Conservation (phyloP, 2,113 vertebrate species). For the Aramus guarauna region DNA sequence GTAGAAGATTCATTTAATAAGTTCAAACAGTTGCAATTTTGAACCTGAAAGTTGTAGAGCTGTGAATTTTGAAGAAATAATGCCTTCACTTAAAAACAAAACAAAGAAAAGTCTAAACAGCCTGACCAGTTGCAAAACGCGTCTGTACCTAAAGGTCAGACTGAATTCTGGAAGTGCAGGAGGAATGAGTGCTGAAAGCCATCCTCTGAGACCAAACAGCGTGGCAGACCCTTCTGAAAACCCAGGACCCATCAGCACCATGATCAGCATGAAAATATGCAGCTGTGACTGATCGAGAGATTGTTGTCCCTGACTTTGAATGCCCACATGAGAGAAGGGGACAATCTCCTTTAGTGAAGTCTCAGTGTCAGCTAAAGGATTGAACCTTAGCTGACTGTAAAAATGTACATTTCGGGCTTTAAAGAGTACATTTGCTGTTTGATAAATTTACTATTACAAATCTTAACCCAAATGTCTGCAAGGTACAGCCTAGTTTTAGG, state of each 20-base stretch:
- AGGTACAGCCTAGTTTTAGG: not conserved
- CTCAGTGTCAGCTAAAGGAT: not conserved
- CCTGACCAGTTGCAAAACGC: not conserved
- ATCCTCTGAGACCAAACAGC: not conserved
- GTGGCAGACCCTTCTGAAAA: not conserved
- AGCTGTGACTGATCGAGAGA: not conserved
- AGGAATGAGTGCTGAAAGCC: not conserved
- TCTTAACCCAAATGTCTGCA: not conserved
- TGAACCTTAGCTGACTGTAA: not conserved
- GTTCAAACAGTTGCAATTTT: not conserved
- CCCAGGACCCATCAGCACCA: not conserved
- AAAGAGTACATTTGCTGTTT: not conserved
- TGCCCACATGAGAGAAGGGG: rapidly evolving
- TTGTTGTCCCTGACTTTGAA: not conserved
- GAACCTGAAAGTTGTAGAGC: not conserved
- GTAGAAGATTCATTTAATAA: not conserved
- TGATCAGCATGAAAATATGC: not conserved
- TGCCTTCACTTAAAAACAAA: not conserved
- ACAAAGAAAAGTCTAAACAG: not conserved
- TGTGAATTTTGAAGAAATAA: not conserved
- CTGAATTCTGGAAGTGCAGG: not conserved
- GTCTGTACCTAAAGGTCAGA: not conserved
- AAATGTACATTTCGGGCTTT: not conserved
- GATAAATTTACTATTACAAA: not conserved
- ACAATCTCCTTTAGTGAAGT: not conserved